Base-by-base conservation (phyloP, 1,140 invertebrate genomes). In the Stegodyphus mimosarum region DNA sequence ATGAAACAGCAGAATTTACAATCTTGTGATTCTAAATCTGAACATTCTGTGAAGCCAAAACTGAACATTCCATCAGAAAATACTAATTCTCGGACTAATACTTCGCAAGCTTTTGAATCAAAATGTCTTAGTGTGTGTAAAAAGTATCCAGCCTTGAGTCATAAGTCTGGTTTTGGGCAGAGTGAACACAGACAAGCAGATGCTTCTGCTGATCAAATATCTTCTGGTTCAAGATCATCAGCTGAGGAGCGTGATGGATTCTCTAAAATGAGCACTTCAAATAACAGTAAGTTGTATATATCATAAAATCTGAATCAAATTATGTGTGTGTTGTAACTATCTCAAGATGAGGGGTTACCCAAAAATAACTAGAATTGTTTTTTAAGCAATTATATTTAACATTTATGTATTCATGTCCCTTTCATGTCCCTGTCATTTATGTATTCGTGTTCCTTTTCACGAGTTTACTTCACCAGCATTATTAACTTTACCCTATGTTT, bases 111-210 rank as follows among this genome's bases (percentile, higher is more conserved):
- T 49, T 84, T 84, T 76, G 60, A 75, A 15, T 75, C 81, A 5
- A 84, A 84, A 51, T 84, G 72, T n/a, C 51, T 84, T 6, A 75
- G 60, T 84, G 64, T 84, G 6, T 84, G 81, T 53, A 84, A 84
- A 53, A 84, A 76, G 15, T 84, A 75, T 55, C 81, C 81, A 17
- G 81, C 81, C 76, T 69, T 84, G 18, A 84, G 81, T 49, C 72
- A 84, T 0, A 84, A 84, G 18, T 74, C 64, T 55, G 64, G 81
- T 17, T 84, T 84, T 76, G 66, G 70, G 50, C 64, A 70, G 60
- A 6, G 17, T 55, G 52, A 84, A 33, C 33, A 33, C 33, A 33
- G 33, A 33, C 33, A 33, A 3, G 33, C 33, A 33, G 33, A 33
- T 33, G 33, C 33, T 33, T 33, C 3, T 33, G 33, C 33, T 33